Evolutionary conservation across 2,113 vertebrate genomes (phyloP), one percentile per base, ranked within the genome.

Genomic region (Melanerpes aurifrons): DNA sequence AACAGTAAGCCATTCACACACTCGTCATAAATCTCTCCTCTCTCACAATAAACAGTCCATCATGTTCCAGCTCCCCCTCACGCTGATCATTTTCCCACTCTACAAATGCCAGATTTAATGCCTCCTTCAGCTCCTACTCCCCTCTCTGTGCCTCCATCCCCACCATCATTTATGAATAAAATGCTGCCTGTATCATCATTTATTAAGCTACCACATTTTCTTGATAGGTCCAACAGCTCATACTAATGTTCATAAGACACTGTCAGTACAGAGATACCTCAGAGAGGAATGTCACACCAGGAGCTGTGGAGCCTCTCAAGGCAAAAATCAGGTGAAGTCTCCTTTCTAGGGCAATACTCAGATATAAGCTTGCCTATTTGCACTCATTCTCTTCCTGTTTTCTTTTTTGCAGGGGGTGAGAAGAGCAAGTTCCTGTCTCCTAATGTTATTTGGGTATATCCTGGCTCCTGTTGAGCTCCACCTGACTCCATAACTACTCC

Each of bases 41-140:
- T 89, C 75, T 93, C 91, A 89, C 86, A 93, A 93, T 79, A 93
- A 95, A 93, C 74, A 90, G 84, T 89, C 86, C 90, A 90, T 94
- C 93, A 91, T 82, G 62, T 92, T 88, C 87, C 95, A 82, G 83
- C 89, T 93, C 89, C 81, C 94, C 84, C 94, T 95, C 92, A 85
- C 0, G 10, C n/a, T 87, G 78, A 91, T 87, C 78, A 89, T 94
- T 91, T 95, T 82, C 87, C 91, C 64, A 94, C 94, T 96, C 86
- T 20, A 92, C 67, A 85, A 93, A 87, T 63, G 81, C 84, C 94
- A 92, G 75, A 95, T 95, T 95, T 87, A 92, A 94, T 93, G 81
- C 81, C 81, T 95, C 71, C 74, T 94, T 79, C 83, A 93, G 72
- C 67, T 96, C 71, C 89, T 85, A 73, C 92, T 94, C 91, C 82